These are phyloP conservation scores for Mycogona germanica DNA, from an alignment of 2,888 invertebrate genomes.

Conservation along the genomic window DNA sequence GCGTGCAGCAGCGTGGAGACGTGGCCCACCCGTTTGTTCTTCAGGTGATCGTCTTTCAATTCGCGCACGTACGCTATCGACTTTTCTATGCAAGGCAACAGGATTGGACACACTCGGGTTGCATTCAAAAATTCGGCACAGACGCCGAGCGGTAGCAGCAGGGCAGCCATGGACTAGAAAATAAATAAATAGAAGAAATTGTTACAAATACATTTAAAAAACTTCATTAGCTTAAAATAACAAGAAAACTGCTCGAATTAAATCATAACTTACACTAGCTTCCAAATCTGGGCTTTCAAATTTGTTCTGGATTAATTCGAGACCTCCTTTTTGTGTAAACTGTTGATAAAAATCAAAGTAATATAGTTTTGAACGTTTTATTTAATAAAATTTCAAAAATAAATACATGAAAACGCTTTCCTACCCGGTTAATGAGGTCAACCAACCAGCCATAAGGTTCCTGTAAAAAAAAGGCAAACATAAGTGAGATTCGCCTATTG, in stretches of 20 bases:
- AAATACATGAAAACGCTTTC: constrained; percentile 12
- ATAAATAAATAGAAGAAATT: constrained; percentile 8
- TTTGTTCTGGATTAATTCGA: constrained; percentile 31
- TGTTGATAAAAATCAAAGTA: constrained; percentile 23
- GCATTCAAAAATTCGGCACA: constrained; percentile 35
- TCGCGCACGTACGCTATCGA: constrained; percentile 34
- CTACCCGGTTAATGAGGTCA: constrained; percentile 36
- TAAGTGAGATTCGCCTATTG: not conserved
- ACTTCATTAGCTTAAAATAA: constrained; percentile 3
- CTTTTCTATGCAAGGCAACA: constrained; percentile 34
- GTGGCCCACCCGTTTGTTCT: constrained; percentile 36
- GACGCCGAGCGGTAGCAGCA: constrained; percentile 35
- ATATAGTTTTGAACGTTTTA: too few species aligned
- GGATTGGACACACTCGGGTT: constrained; percentile 30
- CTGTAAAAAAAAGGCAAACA: constrained; percentile 21
- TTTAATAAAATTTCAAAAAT: not conserved
- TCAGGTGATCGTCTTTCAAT: constrained; percentile 36
- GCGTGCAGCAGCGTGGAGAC: constrained; percentile 36
- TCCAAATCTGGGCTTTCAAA: constrained; percentile 33
- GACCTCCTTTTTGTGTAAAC: constrained; percentile 37
- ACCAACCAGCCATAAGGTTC: constrained; percentile 38
- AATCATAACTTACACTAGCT: constrained; percentile 30
- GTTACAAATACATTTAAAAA: not conserved
- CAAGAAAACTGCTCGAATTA: not conserved
- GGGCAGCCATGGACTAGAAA: constrained; percentile 34